Base-by-base conservation (phyloP, 1,140 invertebrate species). In the Drosophila trapezifrons region DNA sequence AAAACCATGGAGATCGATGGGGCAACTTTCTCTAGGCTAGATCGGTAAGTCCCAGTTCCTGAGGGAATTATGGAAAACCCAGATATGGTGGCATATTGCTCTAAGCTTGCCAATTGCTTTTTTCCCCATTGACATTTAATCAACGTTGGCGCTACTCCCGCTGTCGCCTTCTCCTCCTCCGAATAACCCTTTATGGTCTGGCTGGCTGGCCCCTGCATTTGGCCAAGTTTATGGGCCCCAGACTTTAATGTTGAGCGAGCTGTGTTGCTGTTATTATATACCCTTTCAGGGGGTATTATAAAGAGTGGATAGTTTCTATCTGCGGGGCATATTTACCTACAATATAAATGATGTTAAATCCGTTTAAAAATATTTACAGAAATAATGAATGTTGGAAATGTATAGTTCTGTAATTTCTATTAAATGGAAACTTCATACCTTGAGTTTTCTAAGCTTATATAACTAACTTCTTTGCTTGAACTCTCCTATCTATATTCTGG, bases 61-160 rank as follows among this genome's bases (percentile, higher is more conserved):
- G 17, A 18, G 43, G 27, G 35, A 35, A 56, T 29, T n/a, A 25
- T 25, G 32, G 25, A 17, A 27, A 69, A 22, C 15, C 29, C 46
- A 17, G 29, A 43, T 22, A 57, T 75, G 59, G 45, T 7, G 59
- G 38, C 5, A 57, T 56, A n/a, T 32, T 22, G 32, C 35, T 63
- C 35, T 63, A 22, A 10, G 17, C 4, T 32, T 1, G 27, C 35
- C 40, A 70, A 78, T 62, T 59, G 54, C 22, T 29, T 69, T 76
- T 63, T 63, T 52, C 45, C 58, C 47, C 42, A 40, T 67, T 70
- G 65, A 77, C 75, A 77, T 77, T 77, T 77, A 77, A 77, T 77
- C 74, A 77, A 51, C 63, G 38, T 32, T 64, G 64, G 58, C 42
- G 64, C 42, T 64, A 37, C 62, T 37, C 37, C 65, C 65, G 35